Evolutionary conservation across 1,140 invertebrate species (phyloP).

Genomic region (Pachyrhynchus sulphureomaculatus): DNA sequence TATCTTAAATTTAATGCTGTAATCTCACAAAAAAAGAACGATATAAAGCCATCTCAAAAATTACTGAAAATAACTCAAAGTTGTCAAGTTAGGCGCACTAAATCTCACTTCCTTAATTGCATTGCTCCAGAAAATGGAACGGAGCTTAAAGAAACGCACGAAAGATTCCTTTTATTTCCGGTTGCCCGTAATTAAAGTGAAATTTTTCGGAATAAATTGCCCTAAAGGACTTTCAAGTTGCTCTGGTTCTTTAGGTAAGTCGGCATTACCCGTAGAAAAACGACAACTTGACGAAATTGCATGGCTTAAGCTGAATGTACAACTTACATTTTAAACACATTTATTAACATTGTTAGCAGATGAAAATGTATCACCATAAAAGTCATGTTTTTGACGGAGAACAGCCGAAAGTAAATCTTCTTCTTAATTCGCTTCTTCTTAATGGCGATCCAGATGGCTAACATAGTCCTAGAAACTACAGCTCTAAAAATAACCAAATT

Average conservation of each 20-base stretch:
- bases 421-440: too few species aligned
- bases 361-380: too few species aligned
- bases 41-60: slow-evolving; percentile 7
- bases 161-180: slow-evolving; percentile 21
- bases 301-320: too few species aligned
- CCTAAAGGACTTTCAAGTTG: slow-evolving; percentile 6
- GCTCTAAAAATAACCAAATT: too few species aligned
- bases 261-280: not conserved
- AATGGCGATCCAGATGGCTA: too few species aligned
- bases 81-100: slow-evolving; percentile 18
- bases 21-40: not conserved
- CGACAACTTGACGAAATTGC: too few species aligned
- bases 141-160: slow-evolving; percentile 16
- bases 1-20: too few species aligned
- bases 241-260: slow-evolving; percentile 10
- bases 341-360: too few species aligned
- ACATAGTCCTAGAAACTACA: too few species aligned
- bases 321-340: too few species aligned
- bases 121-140: slow-evolving; percentile 17
- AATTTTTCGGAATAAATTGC: slow-evolving; percentile 28
- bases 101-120: slow-evolving; percentile 29
- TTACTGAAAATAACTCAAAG: slow-evolving; percentile 19
- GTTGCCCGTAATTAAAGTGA: slow-evolving; percentile 27
- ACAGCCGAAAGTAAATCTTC: too few species aligned
- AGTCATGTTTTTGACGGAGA: too few species aligned